Conservation (phyloP, 2,113 vertebrate genomes). For the Zingel zingel region DNA sequence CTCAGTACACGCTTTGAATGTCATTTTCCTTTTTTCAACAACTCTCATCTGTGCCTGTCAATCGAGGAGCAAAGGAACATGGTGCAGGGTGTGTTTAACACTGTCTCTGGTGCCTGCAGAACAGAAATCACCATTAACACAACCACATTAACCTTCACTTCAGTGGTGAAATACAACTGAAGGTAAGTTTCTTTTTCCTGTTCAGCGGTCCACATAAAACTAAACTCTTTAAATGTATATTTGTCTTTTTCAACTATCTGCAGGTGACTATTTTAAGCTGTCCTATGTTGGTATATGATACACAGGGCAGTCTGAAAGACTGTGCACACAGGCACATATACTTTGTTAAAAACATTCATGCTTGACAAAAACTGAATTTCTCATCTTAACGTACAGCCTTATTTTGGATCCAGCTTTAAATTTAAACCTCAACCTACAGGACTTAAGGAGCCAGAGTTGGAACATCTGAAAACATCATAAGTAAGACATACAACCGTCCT, state of each 20-base stretch:
- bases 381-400: constrained; percentile 14
- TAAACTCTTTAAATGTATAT: background rate
- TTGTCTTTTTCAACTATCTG: constrained; percentile 12
- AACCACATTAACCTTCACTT: background rate
- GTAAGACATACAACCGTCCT: constrained; percentile 46
- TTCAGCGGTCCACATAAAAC: background rate
- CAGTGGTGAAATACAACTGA: constrained; percentile 1
- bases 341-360: background rate
- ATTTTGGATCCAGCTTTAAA: background rate
- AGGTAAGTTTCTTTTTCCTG: constrained; percentile 60
- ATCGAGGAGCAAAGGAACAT: constrained; percentile 61
- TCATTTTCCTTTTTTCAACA: constrained; percentile 51
- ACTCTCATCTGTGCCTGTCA: constrained; percentile 83
- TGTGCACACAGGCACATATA: background rate
- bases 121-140: constrained; percentile 29
- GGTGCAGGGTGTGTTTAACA: constrained; percentile 38
- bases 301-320: background rate
- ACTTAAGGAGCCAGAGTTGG: constrained; percentile 6
- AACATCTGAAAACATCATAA: constrained; percentile 40
- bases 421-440: background rate
- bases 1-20: constrained; percentile 13
- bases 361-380: background rate
- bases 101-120: constrained; percentile 24
- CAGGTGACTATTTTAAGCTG: constrained; percentile 73
- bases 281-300: constrained; percentile 40